These are phyloP conservation scores for Stercorarius parasiticus DNA, from an alignment of 2,113 vertebrate genomes.

Conservation along the genomic window DNA sequence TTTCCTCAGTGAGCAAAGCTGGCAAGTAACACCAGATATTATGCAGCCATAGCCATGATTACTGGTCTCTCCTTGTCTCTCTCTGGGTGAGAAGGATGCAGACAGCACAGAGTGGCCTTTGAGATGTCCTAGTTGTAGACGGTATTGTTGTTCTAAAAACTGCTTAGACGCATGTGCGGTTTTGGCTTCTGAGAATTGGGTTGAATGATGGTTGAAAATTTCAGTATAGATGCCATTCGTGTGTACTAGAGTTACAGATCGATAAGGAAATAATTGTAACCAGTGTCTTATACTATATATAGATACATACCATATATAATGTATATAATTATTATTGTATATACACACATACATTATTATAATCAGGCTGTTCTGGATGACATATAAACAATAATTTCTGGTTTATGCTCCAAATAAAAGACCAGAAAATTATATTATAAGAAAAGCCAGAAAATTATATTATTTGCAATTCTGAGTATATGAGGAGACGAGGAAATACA, in stretches of 20 bases:
- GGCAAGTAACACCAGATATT: not conserved
- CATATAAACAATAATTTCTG: not conserved
- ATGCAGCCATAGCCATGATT: not conserved
- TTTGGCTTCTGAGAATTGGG: slow-evolving; percentile 37
- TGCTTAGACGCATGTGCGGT: not conserved
- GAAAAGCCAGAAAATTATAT: not conserved
- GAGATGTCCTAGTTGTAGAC: not conserved
- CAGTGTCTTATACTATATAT: not conserved
- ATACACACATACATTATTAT: not conserved
- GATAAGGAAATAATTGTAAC: not conserved
- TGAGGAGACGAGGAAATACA: not conserved
- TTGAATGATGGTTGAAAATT: not conserved
- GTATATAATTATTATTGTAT: not conserved
- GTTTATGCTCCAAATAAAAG: not conserved
- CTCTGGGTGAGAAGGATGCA: not conserved
- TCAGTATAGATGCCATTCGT: not conserved
- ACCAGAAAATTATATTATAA: not conserved
- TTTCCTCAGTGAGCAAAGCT: not conserved
- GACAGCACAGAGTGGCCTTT: not conserved
- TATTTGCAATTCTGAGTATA: not conserved
- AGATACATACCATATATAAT: not conserved
- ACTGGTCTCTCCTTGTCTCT: not conserved
- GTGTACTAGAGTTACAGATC: not conserved
- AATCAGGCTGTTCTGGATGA: not conserved
- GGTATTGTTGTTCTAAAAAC: not conserved